Conservation (phyloP, 2,113 vertebrate genomes). For the Egretta garzetta region DNA sequence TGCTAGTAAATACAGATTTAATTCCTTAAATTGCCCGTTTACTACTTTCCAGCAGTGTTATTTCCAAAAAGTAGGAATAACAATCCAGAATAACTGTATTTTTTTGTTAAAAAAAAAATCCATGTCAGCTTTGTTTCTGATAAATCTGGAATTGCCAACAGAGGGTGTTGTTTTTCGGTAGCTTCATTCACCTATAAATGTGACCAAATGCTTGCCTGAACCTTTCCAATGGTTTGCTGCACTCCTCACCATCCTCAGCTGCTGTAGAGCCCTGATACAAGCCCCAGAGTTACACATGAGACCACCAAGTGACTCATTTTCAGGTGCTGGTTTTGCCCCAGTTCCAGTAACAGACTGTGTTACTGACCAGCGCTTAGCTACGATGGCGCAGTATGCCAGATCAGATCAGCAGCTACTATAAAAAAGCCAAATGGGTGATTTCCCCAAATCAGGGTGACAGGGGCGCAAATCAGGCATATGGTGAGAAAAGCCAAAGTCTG, state of each 20-base stretch:
- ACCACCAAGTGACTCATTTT: not conserved
- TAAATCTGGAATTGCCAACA: not conserved
- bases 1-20: not conserved
- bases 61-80: not conserved
- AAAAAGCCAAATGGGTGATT: not conserved
- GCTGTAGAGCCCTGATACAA: not conserved
- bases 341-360: not conserved
- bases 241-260: not conserved
- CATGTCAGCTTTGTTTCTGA: not conserved
- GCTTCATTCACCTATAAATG: not conserved
- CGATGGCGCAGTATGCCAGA: not conserved
- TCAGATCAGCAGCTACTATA: not conserved
- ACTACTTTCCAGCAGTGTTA: not conserved
- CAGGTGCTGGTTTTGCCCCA: not conserved
- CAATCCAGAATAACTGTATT: not conserved
- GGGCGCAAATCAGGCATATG: not conserved
- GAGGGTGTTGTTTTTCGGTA: not conserved
- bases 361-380: not conserved
- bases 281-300: not conserved
- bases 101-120: not conserved
- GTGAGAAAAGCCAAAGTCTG: not conserved
- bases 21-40: not conserved
- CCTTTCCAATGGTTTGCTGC: not conserved
- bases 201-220: not conserved
- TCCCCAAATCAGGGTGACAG: accelerated